Base-by-base conservation (phyloP, 2,797 vertebrate genomes). In the Petrocephalus sullivani region DNA sequence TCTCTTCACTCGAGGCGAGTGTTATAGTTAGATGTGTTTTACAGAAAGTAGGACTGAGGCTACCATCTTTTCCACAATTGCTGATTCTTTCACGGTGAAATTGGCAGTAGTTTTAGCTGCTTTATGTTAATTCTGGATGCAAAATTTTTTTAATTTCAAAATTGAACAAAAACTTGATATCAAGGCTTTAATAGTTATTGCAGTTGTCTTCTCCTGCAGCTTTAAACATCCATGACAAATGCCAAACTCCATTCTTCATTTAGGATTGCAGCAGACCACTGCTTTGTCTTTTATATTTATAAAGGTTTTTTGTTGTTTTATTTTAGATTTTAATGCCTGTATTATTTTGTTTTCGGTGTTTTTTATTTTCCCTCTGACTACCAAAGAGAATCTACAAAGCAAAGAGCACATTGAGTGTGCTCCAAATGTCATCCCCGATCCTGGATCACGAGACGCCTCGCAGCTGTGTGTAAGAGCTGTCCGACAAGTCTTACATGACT, bases 351-450 rank as follows among this genome's bases (percentile, higher is more conserved):
- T 54, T 46, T 86, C 56, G 60, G 84, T 86, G 84, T 58, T 86
- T 28, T 86, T 33, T 23, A 19, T 56, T 57, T 57, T 57, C 16
- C 54, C 33, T 86, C 84, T 46, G 8, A n/a, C 16, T 37, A 60
- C 84, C 84, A 86, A 86, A 86, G 84, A 86, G 60, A 23, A 51
- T 54, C n/a, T 54, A 28, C 51, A 84, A 84, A 84, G 84, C 54
- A 58, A 41, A 86, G 84, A 58, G 21, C 54, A 86, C 53, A 86
- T 86, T 86, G 10, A 16, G 14, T 58, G 51, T 57, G 53, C 60
- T 58, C 10, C 56, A 23, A 60, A 41, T 60, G 19, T 86, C 14
- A 33, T 10, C 28, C 54, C 56, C 6, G 56, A 37, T 37, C 33
- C 84, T 33, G 12, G 12, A 9, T 57, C 53, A 37, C 3, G 56